Percentiles rank a stretch among this genome's conserved stretches.
phyloP scores from a whole-genome alignment of 1,140 invertebrate genomes.

The Drosophila trapezifrons region DNA sequence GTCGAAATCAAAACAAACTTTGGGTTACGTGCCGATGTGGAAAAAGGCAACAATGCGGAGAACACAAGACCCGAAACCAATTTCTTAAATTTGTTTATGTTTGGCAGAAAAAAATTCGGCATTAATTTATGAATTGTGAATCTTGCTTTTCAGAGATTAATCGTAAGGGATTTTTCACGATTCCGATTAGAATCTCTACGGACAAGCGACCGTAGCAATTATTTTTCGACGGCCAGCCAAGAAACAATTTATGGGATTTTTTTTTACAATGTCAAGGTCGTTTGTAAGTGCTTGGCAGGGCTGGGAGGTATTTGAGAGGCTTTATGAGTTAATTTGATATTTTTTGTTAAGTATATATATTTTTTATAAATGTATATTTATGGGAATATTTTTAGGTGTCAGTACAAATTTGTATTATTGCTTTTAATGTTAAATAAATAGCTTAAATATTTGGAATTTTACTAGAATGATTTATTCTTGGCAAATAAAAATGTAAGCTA shows the following conservation, averaged over 20 bases:
- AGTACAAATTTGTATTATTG: too few species aligned
- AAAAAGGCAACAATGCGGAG: constrained; percentile 27
- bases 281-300: constrained; percentile 29
- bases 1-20: constrained; percentile 46
- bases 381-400: background rate
- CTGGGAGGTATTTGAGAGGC: background rate
- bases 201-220: constrained; percentile 24
- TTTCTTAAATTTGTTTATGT: constrained; percentile 42
- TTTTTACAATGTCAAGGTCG: constrained; percentile 53
- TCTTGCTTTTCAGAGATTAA: constrained; percentile 30
- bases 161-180: constrained; percentile 35
- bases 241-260: constrained; percentile 30
- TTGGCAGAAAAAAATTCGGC: constrained; percentile 27
- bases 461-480: too few species aligned
- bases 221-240: constrained; percentile 20
- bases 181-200: constrained; percentile 33
- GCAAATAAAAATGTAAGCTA: too few species aligned
- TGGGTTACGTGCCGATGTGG: constrained; percentile 58
- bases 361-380: background rate
- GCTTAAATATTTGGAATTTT: too few species aligned
- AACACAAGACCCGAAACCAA: constrained; percentile 24
- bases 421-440: too few species aligned
- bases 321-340: background rate
- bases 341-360: background rate
- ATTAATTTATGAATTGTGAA: constrained; percentile 43